phyloP scores from a whole-genome alignment of 2,888 invertebrate genomes.

The Heliconius ismenius region DNA sequence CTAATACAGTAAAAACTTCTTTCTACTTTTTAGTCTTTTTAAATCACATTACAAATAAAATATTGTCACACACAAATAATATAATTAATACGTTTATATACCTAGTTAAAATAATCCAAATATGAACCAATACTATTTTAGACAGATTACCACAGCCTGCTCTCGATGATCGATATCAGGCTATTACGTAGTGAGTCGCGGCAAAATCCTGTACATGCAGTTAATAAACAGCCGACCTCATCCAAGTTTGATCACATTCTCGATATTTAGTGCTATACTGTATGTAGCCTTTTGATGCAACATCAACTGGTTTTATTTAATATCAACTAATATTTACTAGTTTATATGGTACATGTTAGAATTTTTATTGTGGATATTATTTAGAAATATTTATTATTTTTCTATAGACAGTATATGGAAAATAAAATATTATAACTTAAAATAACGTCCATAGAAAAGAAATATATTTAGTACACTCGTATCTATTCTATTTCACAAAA shows the following conservation, averaged over 20 bases:
- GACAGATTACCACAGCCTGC: constrained; percentile 9
- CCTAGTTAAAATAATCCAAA: neutral
- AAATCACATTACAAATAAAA: neutral
- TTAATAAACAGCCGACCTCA: constrained; percentile 17
- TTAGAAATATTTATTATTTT: no score
- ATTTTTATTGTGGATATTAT: neutral
- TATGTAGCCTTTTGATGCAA: constrained; percentile 10
- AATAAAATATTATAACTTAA: no score
- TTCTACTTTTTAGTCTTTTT: neutral
- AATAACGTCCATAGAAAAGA: neutral
- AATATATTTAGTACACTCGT: neutral
- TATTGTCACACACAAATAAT: no score
- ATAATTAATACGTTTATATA: neutral
- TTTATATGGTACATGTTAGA: neutral
- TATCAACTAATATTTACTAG: neutral
- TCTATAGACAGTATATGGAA: no score
- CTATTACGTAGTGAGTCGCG: constrained; percentile 16
- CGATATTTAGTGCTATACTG: constrained; percentile 3
- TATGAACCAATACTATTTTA: constrained; percentile 2
- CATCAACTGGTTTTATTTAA: neutral
- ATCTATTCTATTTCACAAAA: neutral
- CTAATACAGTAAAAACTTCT: neutral
- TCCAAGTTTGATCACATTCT: constrained; percentile 15
- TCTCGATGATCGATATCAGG: constrained; percentile 3
- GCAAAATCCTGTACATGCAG: constrained; percentile 19